These are phyloP conservation scores for Centruroides sculpturatus DNA, from an alignment of 1,140 invertebrate genomes.

Conservation along the genomic window DNA sequence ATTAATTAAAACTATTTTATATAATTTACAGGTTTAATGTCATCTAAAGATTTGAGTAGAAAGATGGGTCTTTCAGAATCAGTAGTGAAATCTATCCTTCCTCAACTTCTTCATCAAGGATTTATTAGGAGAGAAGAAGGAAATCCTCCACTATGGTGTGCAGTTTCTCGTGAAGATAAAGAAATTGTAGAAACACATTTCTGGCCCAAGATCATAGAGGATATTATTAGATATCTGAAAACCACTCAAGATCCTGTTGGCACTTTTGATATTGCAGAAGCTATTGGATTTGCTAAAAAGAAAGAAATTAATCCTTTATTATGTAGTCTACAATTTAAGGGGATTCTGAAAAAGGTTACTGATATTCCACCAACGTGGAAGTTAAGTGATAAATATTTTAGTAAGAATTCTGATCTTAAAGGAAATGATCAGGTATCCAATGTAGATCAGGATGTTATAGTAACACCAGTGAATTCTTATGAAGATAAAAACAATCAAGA, in stretches of 20 bases:
- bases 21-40: background rate
- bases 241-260: constrained; percentile 15
- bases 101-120: background rate
- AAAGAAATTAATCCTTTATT: constrained; percentile 23
- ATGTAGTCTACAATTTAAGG: constrained; percentile 20
- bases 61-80: background rate
- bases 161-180: too few relatives aligned
- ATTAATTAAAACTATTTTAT: too few relatives aligned
- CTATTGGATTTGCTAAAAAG: constrained; percentile 19
- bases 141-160: background rate
- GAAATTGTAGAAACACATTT: too few relatives aligned
- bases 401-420: too few relatives aligned
- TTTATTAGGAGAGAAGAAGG: background rate
- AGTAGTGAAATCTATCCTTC: background rate
- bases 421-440: too few relatives aligned
- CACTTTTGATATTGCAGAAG: constrained; percentile 22
- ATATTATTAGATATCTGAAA: constrained; percentile 16
- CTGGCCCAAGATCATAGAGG: constrained; percentile 2
- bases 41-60: background rate
- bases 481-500: too few relatives aligned
- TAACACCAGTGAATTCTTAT: too few relatives aligned
- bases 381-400: background rate
- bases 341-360: constrained; percentile 18
- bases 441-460: too few relatives aligned
- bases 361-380: constrained; percentile 21